Evolutionary conservation across 2,797 vertebrate species (phyloP).

Genomic region (Lagodon rhomboides): DNA sequence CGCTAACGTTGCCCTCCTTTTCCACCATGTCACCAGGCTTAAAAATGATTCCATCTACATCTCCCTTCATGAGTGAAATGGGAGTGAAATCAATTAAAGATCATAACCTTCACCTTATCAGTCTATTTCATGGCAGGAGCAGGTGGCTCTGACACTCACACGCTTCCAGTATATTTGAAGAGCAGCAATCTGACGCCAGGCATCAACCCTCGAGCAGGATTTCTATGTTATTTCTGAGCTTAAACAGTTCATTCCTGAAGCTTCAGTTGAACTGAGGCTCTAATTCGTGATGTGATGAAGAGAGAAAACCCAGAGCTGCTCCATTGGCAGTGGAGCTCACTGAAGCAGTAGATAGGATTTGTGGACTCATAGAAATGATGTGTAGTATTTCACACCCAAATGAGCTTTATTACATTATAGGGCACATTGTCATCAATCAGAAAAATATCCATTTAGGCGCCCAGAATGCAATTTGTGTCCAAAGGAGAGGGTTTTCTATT

Average conservation of each 20-base stretch:
- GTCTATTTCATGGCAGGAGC: constrained; percentile 60
- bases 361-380: constrained; percentile 49
- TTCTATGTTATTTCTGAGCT: constrained; percentile 34
- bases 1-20: constrained; percentile 29
- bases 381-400: constrained; percentile 69
- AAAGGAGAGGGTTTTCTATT: constrained; percentile 26
- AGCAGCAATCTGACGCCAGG: constrained; percentile 25
- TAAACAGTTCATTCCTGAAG: constrained; percentile 30
- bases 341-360: constrained; percentile 61
- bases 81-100: constrained; percentile 68
- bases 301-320: constrained; percentile 52
- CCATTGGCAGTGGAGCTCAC: constrained; percentile 35
- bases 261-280: constrained; percentile 34
- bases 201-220: constrained; percentile 22
- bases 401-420: constrained; percentile 62
- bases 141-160: constrained; percentile 29
- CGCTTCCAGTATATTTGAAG: constrained; percentile 32
- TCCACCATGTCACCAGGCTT: constrained; percentile 42
- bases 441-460: constrained; percentile 38
- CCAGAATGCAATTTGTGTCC: constrained; percentile 35
- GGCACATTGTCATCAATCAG: constrained; percentile 63
- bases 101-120: constrained; percentile 62
- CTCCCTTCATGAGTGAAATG: constrained; percentile 67
- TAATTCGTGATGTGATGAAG: constrained; percentile 63
- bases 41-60: constrained; percentile 59